Evolutionary conservation across 53 echinoderm and acorn worm species (phyloP).

Genomic region (Mesocentrotus franciscanus): DNA sequence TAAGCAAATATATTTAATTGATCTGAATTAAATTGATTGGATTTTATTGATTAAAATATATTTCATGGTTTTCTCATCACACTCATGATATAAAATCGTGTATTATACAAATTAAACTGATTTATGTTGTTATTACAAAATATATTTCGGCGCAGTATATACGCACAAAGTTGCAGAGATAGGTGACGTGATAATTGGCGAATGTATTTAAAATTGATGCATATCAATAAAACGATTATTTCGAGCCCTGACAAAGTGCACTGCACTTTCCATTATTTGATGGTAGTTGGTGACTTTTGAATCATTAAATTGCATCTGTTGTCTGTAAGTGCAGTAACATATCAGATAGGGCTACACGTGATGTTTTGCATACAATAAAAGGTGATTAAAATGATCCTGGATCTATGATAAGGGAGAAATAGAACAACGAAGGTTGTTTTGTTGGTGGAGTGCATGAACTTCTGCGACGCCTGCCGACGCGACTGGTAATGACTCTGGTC

Average conservation of each 20-base stretch:
- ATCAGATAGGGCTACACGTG: background rate
- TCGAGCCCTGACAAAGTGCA: background rate
- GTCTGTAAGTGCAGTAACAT: background rate
- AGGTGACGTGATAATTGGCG: background rate
- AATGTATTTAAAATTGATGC: background rate
- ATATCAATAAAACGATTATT: background rate
- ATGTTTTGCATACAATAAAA: background rate
- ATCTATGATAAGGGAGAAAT: background rate
- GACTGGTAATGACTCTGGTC: constrained; percentile 22
- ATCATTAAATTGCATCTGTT: constrained; percentile 37
- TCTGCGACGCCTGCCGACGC: constrained; percentile 33
- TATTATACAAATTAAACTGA: too few relatives aligned
- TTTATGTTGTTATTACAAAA: background rate
- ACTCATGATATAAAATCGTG: too few relatives aligned
- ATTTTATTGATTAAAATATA: too few relatives aligned
- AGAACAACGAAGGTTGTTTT: constrained; percentile 10
- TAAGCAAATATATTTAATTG: too few relatives aligned
- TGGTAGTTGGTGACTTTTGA: constrained; percentile 23
- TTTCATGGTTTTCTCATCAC: too few relatives aligned
- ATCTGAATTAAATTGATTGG: too few relatives aligned
- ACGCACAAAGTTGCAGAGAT: background rate
- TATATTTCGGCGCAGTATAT: background rate
- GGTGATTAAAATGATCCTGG: constrained; percentile 34
- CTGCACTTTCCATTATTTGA: constrained; percentile 12
- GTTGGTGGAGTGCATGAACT: constrained; percentile 32